phyloP scores from a whole-genome alignment of 2,797 vertebrate species.

The Sphenopsis melanotis region DNA sequence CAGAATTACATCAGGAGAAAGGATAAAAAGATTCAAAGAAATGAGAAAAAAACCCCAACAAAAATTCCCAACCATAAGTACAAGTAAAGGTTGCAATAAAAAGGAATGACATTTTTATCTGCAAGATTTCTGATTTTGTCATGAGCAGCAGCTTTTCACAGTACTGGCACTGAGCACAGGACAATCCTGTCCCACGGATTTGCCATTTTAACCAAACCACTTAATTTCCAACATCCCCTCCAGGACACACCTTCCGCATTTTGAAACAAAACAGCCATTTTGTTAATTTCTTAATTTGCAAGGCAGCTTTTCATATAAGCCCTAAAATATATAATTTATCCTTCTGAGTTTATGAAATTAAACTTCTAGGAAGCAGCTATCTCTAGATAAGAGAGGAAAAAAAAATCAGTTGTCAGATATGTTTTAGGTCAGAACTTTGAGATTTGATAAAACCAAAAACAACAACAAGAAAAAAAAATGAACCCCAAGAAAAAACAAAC shows the following conservation, averaged over 20 bases:
- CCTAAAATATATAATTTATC: not conserved
- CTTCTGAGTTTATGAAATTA: not conserved
- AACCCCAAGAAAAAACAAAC: not conserved
- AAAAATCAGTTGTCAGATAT: not conserved
- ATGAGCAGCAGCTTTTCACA: not conserved
- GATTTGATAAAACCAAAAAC: not conserved
- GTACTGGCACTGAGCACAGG: not conserved
- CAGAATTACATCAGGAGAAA: not conserved
- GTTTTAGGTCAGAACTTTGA: not conserved
- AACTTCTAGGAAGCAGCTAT: not conserved
- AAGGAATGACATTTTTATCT: not conserved
- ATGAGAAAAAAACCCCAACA: not conserved
- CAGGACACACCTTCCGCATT: not conserved
- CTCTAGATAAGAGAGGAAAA: not conserved
- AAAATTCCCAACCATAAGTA: accelerated
- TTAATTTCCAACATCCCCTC: not conserved
- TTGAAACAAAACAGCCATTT: not conserved
- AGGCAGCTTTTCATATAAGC: not conserved
- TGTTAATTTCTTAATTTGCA: not conserved
- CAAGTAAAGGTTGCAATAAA: not conserved
- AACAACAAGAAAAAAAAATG: not conserved
- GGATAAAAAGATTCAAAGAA: not conserved
- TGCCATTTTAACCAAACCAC: not conserved
- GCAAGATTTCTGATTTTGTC: not conserved
- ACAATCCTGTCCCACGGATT: not conserved